A percentile compares a stretch with the other conserved stretches of the same genome.
Evolutionary conservation across 1,140 invertebrate species (phyloP).

Genomic region (Episyrphus balteatus): DNA sequence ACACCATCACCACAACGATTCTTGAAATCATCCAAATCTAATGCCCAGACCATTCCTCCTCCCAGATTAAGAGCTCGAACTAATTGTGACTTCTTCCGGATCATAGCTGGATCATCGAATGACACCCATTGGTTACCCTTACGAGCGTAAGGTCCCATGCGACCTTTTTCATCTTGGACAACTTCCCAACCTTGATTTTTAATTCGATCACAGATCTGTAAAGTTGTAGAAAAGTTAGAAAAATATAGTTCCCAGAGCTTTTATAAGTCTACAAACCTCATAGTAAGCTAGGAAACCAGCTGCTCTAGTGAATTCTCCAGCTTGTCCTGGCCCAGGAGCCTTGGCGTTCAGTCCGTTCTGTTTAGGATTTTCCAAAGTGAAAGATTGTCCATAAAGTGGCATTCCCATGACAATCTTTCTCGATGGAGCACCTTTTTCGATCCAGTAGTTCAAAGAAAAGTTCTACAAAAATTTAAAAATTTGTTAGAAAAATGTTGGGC

Average conservation of each 20-base stretch:
- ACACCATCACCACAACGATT: conserved; percentile 62
- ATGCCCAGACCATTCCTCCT: conserved; percentile 83
- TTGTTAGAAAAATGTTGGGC: not conserved
- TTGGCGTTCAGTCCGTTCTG: conserved; percentile 60
- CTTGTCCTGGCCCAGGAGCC: conserved; percentile 59
- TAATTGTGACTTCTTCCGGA: conserved; percentile 64
- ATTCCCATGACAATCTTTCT: conserved; percentile 79
- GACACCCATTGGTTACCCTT: conserved; percentile 82
- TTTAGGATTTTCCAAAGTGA: conserved; percentile 48
- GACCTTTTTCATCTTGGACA: conserved; percentile 57
- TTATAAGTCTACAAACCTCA: conserved; percentile 46
- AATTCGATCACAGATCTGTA: conserved; percentile 68
- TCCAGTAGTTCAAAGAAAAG: conserved; percentile 81
- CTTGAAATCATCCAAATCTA: conserved; percentile 77
- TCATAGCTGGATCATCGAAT: conserved; percentile 72
- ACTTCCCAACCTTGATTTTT: conserved; percentile 65
- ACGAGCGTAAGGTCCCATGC: conserved; percentile 79
- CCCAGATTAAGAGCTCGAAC: conserved; percentile 64
- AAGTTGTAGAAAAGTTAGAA: not conserved
- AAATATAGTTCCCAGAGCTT: not conserved
- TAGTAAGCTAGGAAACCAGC: conserved; percentile 82
- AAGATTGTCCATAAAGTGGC: conserved; percentile 82
- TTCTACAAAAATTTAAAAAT: conserved; percentile 45
- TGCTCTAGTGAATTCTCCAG: conserved; percentile 70
- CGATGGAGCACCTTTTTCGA: conserved; percentile 64